A percentile compares a stretch with the other conserved stretches of the same genome.
Conservation (phyloP, 1,140 invertebrate species). For the Rhopalosiphum padi region DNA sequence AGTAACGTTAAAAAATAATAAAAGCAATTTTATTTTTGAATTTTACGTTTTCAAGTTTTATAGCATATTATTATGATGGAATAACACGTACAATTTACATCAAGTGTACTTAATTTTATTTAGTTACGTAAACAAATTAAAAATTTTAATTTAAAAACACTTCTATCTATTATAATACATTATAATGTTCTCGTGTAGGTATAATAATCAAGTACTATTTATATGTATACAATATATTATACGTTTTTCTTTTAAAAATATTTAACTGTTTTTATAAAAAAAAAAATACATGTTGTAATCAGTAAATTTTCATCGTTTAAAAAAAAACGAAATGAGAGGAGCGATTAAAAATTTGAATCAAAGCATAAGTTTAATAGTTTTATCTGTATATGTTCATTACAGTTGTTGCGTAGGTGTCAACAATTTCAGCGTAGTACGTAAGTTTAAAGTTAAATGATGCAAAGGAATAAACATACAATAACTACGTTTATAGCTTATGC, state of each 20-base stretch:
- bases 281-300: too few relatives aligned
- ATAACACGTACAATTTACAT: neutral
- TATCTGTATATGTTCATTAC: neutral
- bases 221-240: neutral
- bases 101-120: neutral
- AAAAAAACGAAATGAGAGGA: too few relatives aligned
- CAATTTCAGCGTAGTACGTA: neutral
- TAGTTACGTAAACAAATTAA: neutral
- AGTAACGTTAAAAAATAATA: neutral
- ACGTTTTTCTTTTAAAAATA: too few relatives aligned
- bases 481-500: neutral
- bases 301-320: too few relatives aligned
- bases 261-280: too few relatives aligned
- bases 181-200: neutral
- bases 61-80: neutral
- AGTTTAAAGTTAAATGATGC: neutral
- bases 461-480: neutral
- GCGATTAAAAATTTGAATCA: too few relatives aligned
- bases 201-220: neutral
- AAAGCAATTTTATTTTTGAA: neutral
- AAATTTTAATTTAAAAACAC: constrained; percentile 3
- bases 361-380: neutral
- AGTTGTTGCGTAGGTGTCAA: neutral
- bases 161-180: neutral
- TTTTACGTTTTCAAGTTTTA: neutral